Base-by-base conservation (phyloP, 2,797 vertebrate genomes). In the Coreius guichenoti region DNA sequence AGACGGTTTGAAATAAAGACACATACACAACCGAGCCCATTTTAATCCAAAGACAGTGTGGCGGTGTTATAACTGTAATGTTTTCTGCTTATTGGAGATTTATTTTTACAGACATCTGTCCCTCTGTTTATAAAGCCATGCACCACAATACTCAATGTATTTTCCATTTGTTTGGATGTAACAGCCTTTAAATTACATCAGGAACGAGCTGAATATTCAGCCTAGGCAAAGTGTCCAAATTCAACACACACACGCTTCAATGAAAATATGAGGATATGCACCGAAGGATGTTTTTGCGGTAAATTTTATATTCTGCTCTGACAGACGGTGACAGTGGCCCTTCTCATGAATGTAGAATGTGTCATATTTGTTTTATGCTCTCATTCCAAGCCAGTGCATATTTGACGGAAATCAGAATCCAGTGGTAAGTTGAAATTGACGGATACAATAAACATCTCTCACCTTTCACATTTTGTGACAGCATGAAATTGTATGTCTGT, bases 371-470 rank as follows among this genome's bases (percentile, higher is more conserved):
- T 85, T 81, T 77, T 78, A 84, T 70, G 56, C 58, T 74, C 61
- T 75, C 65, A 54, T 81, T 85, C 80, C 43, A 14, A 85, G 49
- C 33, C 73, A 87, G 47, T 83, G 79, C 77, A 81, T 87, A 85
- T 82, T 85, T 87, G 79, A 74, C 31, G 58, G 73, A 56, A 76
- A 78, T 82, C 54, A n/a, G 56, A 69, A 79, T 74, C 56, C 45
- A 74, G 31, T 82, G 74, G 78, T 45, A 82, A 54, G 67, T 72
- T 78, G 65, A 85, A 82, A 82, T 54, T 85, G 86, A 87, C 78
- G 85, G 79, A 70, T 78, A 85, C 73, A 87, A 79, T 82, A 85
- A 73, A 87, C 36, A 70, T 70, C 11, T 77, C 79, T 85, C 79
- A 85, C 73, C 65, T 85, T 83, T 75, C 72, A 45, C 65, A 68